A percentile compares a stretch with the other conserved stretches of the same genome.
Conservation (phyloP, 92 coral and sea anemone genomes). For the Porites cylindrica region DNA sequence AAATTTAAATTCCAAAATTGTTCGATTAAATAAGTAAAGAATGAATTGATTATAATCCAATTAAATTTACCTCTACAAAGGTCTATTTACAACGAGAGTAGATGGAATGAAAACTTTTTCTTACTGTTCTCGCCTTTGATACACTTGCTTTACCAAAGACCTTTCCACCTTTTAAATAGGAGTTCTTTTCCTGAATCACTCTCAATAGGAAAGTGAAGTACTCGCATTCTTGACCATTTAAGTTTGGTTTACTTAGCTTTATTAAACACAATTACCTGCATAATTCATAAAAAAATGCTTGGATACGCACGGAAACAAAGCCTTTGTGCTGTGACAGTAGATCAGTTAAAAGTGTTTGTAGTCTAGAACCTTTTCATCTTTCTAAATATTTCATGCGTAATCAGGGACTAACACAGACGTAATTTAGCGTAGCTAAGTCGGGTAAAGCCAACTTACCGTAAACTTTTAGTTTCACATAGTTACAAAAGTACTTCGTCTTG, state of each 20-base stretch:
- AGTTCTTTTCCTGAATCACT: neutral
- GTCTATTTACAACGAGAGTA: neutral
- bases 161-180: neutral
- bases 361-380: neutral
- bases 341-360: neutral
- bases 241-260: slow-evolving; percentile 39
- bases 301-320: neutral
- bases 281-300: neutral
- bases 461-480: neutral
- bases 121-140: neutral
- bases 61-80: slow-evolving; percentile 1
- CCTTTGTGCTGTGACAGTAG: slow-evolving; percentile 31
- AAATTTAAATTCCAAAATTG: no score
- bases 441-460: neutral
- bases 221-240: neutral
- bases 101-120: neutral
- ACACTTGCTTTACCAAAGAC: neutral
- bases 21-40: no score
- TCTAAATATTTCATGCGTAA: neutral
- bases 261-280: slow-evolving; percentile 31
- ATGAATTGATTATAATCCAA: neutral
- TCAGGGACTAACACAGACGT: neutral
- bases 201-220: slow-evolving; percentile 21
- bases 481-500: neutral
- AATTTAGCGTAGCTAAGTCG: neutral